These are phyloP conservation scores for Hycleus phaleratus DNA, from an alignment of 1,140 invertebrate genomes.

Conservation along the genomic window DNA sequence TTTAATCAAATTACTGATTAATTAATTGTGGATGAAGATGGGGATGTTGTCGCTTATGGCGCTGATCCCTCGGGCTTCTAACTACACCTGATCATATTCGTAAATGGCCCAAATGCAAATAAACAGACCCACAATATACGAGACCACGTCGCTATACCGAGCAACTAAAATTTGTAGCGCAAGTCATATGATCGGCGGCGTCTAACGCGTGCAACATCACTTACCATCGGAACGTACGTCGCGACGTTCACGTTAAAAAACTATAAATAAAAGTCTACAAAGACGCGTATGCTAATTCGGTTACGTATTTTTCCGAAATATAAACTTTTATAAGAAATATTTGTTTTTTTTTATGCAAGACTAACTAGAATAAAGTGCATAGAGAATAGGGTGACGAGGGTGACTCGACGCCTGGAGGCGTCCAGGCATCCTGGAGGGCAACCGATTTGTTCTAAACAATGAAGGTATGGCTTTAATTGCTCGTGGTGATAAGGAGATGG, in stretches of 20 bases:
- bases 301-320: neutral
- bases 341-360: neutral
- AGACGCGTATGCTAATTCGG: neutral
- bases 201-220: conserved; percentile 11
- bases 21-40: too few relatives aligned
- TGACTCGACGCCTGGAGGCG: conserved; percentile 2
- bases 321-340: neutral
- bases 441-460: conserved; percentile 7
- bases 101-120: too few relatives aligned
- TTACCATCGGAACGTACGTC: conserved; percentile 14
- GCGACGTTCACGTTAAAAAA: conserved; percentile 10
- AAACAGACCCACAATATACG: too few relatives aligned
- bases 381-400: neutral
- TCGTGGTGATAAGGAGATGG: conserved; percentile 28
- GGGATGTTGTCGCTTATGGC: too few relatives aligned
- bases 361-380: too few relatives aligned
- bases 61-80: too few relatives aligned
- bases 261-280: too few relatives aligned
- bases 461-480: conserved; percentile 26
- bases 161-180: conserved; percentile 2
- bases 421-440: conserved; percentile 15
- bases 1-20: too few relatives aligned
- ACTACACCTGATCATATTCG: too few relatives aligned
- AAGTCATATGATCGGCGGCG: conserved; percentile 10
- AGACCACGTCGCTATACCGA: too few relatives aligned